Base-by-base conservation (phyloP, 1,140 invertebrate genomes). In the Dryas iulia region DNA sequence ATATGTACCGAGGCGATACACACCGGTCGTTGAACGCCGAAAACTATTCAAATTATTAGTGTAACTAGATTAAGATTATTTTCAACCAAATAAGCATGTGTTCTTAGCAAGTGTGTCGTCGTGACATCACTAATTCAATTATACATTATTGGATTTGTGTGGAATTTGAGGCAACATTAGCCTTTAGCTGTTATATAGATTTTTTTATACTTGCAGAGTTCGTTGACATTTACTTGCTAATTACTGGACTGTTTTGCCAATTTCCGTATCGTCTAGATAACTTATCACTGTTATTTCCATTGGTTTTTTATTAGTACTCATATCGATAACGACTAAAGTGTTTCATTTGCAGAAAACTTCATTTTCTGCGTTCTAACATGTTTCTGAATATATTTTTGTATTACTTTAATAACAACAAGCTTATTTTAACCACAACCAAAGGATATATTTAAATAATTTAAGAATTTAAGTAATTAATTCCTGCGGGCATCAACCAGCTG, bases 21-120 rank as follows among this genome's bases (percentile, higher is more conserved):
- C 63, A 35, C 73, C 71, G 79, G 79, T 83, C 81, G 77, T 75
- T 81, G 78, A 74, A 81, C 81, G 76, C 61, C 69, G 33, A 73
- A 74, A 65, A 72, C 47, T 21, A 24, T 2, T 14, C 28, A 11
- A 59, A 68, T 30, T 64, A 66, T 59, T 66, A 59, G 71, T 69
- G 71, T 68, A 72, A 65, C 61, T 72, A 64, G 47, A 60, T 65
- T 70, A 65, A 59, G 3, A 24, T 62, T 56, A 54, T 30, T 61
- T 67, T 39, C 18, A 30, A 30, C 31, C n/a, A 33, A 28, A 23
- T 14, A 33, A 35, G 30, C 26, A 58, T 57, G 31, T 57, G 28
- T 39, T 53, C 33, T 21, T 39, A 54, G 21, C 23, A 10, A 53
- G 21, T 54, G 24, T 62, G 23, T 31, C 8, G 21, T 8, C 10